phyloP scores from a whole-genome alignment of 2,797 vertebrate species.

The Thunnus albacares region DNA sequence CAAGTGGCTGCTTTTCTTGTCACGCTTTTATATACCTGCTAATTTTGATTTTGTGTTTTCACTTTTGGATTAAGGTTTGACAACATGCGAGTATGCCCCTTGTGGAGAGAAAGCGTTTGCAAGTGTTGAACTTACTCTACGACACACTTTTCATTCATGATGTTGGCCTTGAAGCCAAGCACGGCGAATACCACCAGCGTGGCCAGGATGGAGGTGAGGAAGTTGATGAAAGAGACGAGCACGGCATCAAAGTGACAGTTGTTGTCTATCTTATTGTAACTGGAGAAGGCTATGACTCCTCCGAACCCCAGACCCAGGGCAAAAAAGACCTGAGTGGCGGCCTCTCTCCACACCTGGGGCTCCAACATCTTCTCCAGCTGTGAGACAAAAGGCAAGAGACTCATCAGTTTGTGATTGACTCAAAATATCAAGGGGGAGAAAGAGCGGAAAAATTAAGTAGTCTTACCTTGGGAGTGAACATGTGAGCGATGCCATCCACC shows the following conservation, averaged over 20 bases:
- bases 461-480: constrained; percentile 96
- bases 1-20: not conserved
- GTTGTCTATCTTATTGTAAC: constrained; percentile 98
- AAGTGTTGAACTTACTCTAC: constrained; percentile 88
- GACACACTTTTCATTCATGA: constrained; percentile 98
- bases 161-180: constrained; percentile 97
- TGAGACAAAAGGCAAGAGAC: not conserved
- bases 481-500: constrained; percentile 94
- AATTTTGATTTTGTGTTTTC: not conserved
- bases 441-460: not conserved
- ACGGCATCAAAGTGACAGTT: constrained; percentile 97
- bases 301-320: constrained; percentile 95
- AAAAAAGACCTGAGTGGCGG: constrained; percentile 97
- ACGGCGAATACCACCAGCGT: constrained; percentile 97
- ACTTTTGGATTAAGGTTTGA: not conserved
- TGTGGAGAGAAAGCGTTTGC: not conserved
- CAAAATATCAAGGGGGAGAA: not conserved
- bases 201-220: constrained; percentile 95
- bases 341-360: constrained; percentile 95
- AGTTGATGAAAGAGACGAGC: constrained; percentile 96
- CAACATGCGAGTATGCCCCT: not conserved
- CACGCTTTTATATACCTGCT: not conserved
- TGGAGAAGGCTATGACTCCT: constrained; percentile 97
- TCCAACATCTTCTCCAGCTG: constrained; percentile 98
- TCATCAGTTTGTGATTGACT: not conserved